A percentile compares a stretch with the other conserved stretches of the same genome.
phyloP scores from a whole-genome alignment of 2,888 invertebrate species.

The Epiblema foenella region DNA sequence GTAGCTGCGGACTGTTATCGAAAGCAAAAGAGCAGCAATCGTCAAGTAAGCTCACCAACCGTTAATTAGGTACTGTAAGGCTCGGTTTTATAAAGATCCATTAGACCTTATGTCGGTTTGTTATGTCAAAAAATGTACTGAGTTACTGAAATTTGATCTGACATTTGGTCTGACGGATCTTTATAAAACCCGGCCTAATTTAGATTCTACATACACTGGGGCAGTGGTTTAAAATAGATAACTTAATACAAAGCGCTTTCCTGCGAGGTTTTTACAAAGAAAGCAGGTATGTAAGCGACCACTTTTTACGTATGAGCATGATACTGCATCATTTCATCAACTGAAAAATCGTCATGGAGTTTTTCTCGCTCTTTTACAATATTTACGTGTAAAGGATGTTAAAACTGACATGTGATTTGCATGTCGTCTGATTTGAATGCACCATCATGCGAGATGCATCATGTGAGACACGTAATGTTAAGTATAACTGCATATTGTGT shows the following conservation, averaged over 20 bases:
- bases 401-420: background rate
- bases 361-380: background rate
- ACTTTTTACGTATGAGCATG: background rate
- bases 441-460: background rate
- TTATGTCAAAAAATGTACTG: no score
- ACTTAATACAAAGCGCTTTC: conserved; percentile 3
- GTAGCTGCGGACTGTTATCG: conserved; percentile 11
- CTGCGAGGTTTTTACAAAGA: conserved; percentile 2
- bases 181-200: no score
- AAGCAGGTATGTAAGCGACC: background rate
- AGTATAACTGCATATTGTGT: background rate
- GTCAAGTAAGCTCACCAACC: conserved; percentile 21
- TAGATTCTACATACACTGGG: background rate
- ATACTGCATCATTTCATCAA: conserved; percentile 4
- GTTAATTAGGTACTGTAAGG: conserved; percentile 8
- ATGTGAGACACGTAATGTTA: no score
- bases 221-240: background rate
- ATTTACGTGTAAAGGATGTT: background rate
- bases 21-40: conserved; percentile 18
- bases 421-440: background rate
- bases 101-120: no score
- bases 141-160: no score
- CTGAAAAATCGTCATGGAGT: background rate
- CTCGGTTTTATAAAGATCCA: no score
- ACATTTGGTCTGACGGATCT: no score